A percentile compares a stretch with the other conserved stretches of the same genome.
Conservation (phyloP, 2,888 invertebrate genomes). For the Macrosiphum euphorbiae region DNA sequence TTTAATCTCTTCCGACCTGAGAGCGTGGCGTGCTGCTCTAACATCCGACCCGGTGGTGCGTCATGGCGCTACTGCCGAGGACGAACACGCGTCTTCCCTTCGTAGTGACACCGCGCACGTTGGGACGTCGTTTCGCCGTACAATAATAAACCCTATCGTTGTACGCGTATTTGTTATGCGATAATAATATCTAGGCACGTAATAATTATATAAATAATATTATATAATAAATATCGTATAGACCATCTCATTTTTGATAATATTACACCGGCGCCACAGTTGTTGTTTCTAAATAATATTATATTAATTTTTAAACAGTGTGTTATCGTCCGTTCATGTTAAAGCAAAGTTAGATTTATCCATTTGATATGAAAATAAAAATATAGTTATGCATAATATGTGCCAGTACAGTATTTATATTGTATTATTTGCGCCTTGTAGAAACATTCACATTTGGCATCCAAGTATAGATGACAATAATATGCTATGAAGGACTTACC, state of each 20-base stretch:
- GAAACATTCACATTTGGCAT: not conserved
- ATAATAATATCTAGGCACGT: not conserved
- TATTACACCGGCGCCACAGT: not conserved
- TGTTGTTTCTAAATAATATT: not conserved
- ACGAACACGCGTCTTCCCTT: constrained; percentile 30
- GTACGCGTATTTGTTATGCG: not conserved
- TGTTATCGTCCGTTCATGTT: not conserved
- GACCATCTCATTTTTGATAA: no score
- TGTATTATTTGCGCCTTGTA: not conserved
- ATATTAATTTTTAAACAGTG: not conserved
- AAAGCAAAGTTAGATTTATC: not conserved
- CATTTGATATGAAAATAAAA: not conserved
- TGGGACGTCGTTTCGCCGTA: constrained; percentile 4
- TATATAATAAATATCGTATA: no score
- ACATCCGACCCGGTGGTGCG: constrained; percentile 61
- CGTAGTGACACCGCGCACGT: constrained; percentile 17
- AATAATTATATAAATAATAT: not conserved
- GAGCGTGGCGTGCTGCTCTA: constrained; percentile 25
- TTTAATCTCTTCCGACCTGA: not conserved
- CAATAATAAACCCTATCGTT: not conserved
- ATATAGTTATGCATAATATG: not conserved
- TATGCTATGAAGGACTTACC: not conserved
- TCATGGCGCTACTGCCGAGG: constrained; percentile 52
- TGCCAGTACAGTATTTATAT: not conserved
- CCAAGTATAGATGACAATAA: no score